These are phyloP conservation scores for Caenorhabditis sp. DNA, from an alignment of 2,888 invertebrate genomes.

Conservation along the genomic window DNA sequence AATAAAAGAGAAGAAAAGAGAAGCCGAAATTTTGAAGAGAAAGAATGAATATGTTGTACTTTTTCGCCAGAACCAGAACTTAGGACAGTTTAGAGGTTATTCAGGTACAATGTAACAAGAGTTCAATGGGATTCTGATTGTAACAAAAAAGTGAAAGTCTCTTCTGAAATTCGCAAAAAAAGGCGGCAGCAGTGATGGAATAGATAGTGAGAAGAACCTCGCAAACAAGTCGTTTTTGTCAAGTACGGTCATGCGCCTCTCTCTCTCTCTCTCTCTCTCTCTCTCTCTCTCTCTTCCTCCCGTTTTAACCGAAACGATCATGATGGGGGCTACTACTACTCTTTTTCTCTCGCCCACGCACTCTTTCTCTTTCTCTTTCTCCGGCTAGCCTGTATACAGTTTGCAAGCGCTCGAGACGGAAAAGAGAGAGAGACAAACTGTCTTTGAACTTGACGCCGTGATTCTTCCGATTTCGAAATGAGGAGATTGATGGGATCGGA, in stretches of 20 bases:
- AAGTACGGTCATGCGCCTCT: neutral
- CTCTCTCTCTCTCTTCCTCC: slow-evolving; percentile 26
- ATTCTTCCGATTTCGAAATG: neutral
- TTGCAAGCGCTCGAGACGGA: too few relatives aligned
- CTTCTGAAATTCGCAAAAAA: too few relatives aligned
- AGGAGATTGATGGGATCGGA: slow-evolving; percentile 1
- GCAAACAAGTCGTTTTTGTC: neutral
- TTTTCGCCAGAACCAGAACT: too few relatives aligned
- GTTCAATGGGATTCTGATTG: too few relatives aligned
- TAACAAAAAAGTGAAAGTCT: too few relatives aligned
- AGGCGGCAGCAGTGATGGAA: too few relatives aligned
- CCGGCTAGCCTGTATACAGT: too few relatives aligned
- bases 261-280: slow-evolving; percentile 1
- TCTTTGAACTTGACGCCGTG: slow-evolving; percentile 2
- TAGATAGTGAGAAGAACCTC: neutral
- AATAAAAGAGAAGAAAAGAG: neutral
- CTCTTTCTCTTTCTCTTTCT: too few relatives aligned
- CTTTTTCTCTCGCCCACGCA: neutral
- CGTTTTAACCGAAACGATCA: slow-evolving; percentile 14
- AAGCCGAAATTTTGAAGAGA: neutral
- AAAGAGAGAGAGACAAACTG: slow-evolving; percentile 2
- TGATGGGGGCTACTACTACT: too few relatives aligned
- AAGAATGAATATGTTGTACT: too few relatives aligned
- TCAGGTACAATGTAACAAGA: too few relatives aligned
- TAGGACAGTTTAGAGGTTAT: too few relatives aligned